These are phyloP conservation scores for Chionoecetes opilio DNA, from an alignment of 1,140 invertebrate genomes.

Conservation along the genomic window DNA sequence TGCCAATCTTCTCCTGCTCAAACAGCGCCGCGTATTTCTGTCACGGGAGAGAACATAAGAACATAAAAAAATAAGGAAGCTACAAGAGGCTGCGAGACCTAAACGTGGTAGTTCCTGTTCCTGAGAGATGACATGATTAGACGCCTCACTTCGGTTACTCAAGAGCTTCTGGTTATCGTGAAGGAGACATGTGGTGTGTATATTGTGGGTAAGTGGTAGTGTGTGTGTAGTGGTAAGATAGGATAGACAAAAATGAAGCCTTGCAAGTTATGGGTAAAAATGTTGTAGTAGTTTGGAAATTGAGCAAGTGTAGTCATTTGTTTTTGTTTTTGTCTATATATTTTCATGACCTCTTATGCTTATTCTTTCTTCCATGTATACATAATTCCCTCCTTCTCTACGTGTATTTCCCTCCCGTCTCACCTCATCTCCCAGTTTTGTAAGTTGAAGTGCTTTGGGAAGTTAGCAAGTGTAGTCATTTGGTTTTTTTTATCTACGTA, in stretches of 20 bases:
- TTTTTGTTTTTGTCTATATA: neutral
- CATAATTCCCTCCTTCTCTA: neutral
- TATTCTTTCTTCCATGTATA: neutral
- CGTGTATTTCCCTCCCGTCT: neutral
- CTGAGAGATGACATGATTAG: neutral
- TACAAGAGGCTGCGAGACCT: too few relatives aligned
- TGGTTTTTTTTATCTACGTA: too few relatives aligned
- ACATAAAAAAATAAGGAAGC: too few relatives aligned
- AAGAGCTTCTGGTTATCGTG: neutral
- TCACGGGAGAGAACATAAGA: neutral
- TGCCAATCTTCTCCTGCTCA: constrained; percentile 94
- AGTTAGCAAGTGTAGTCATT: too few relatives aligned
- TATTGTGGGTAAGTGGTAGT: too few relatives aligned
- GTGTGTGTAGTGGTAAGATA: too few relatives aligned
- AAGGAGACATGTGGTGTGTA: neutral
- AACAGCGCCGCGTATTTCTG: constrained; percentile 84
- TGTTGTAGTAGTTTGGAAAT: too few relatives aligned
- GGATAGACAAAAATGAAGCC: too few relatives aligned
- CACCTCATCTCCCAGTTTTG: neutral
- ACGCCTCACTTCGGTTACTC: neutral
- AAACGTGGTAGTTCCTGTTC: too few relatives aligned
- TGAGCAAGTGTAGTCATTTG: too few relatives aligned
- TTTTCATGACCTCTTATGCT: neutral
- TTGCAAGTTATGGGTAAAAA: too few relatives aligned
- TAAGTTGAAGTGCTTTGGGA: too few relatives aligned